Percentiles rank a stretch among this genome's conserved stretches.
Conservation (phyloP, 2,797 vertebrate genomes). For the Rhynchotus rufescens region DNA sequence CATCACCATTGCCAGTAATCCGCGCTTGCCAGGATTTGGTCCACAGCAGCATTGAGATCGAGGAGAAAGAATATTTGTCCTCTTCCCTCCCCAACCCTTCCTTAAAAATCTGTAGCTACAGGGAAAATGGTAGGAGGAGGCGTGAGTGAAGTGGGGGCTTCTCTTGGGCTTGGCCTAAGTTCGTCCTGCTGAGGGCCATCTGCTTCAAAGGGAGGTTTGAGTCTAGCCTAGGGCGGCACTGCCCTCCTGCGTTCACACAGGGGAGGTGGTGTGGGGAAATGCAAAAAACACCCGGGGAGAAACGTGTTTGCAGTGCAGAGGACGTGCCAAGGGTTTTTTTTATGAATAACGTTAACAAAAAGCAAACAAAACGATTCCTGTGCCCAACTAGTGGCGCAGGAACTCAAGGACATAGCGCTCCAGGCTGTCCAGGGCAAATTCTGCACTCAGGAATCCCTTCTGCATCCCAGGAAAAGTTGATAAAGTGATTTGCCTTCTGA, state of each 20-base stretch:
- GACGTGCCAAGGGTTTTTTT: fast-evolving
- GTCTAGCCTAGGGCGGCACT: constrained; percentile 57
- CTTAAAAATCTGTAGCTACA: neutral
- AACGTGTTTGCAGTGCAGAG: fast-evolving
- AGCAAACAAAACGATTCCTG: neutral
- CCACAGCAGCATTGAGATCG: neutral
- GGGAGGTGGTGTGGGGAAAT: neutral
- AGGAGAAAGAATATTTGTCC: neutral
- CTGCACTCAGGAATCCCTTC: neutral
- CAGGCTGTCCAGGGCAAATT: neutral
- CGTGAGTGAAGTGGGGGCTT: neutral
- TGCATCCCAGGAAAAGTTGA: neutral
- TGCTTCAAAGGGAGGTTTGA: neutral
- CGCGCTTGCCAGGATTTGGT: neutral
- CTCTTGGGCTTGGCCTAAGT: neutral
- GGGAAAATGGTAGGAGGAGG: neutral
- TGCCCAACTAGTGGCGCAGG: fast-evolving
- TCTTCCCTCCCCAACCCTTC: too few species aligned
- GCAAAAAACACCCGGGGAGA: neutral
- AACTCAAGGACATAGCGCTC: neutral
- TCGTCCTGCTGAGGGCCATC: neutral
- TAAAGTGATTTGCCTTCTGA: neutral
- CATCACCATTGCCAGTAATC: fast-evolving
- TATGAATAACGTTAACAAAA: neutral
- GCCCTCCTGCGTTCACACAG: constrained; percentile 73